phyloP scores from a whole-genome alignment of 2,797 vertebrate species.

The Apodemus agrarius region DNA sequence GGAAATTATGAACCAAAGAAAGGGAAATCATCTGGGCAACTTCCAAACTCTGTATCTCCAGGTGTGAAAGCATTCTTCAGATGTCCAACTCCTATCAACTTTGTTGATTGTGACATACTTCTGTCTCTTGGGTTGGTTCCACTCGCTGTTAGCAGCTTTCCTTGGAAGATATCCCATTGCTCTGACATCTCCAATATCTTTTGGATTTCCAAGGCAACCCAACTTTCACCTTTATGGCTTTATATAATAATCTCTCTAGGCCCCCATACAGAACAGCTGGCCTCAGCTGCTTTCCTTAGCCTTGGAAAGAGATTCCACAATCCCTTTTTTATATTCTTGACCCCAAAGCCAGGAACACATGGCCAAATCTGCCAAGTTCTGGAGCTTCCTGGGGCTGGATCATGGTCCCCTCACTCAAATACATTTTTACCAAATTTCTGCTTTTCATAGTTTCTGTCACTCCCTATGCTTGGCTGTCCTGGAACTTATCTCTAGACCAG shows the following conservation, averaged over 20 bases:
- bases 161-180: background rate
- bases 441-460: background rate
- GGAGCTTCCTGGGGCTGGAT: background rate
- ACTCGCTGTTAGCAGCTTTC: background rate
- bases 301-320: background rate
- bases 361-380: background rate
- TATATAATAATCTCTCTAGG: background rate
- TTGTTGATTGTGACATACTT: background rate
- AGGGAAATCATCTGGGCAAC: background rate
- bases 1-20: background rate
- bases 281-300: background rate
- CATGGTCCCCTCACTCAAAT: background rate
- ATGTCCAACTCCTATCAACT: background rate
- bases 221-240: background rate
- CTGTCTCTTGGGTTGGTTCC: background rate
- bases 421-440: background rate
- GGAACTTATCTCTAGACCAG: background rate
- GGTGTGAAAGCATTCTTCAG: background rate
- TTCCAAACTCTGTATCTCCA: background rate
- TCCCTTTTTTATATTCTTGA: background rate
- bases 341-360: background rate
- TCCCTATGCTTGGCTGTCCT: background rate
- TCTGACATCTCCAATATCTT: background rate
- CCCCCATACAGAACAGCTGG: background rate
- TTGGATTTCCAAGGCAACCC: background rate